Evolutionary conservation across 2,888 invertebrate genomes (phyloP), one percentile per base, ranked within the genome.

Genomic region (Lithosia quadra): DNA sequence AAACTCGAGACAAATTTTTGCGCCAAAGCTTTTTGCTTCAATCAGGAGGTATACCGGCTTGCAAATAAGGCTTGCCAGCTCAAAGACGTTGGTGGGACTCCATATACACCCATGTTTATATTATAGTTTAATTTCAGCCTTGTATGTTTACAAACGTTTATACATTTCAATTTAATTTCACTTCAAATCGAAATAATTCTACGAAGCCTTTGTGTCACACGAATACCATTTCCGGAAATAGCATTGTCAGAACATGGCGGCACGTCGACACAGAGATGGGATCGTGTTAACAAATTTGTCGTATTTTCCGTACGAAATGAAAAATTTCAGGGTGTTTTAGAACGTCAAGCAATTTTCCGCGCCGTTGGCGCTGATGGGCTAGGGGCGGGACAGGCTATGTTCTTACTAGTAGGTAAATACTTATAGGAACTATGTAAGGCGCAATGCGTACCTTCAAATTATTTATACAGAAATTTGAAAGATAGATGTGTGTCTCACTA

Each of bases 321-420:
- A 72, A 75, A 79, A 78, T 61, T 65, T 67, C 67, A 66, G 62
- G 71, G 57, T 73, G 69, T 79, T 81, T 76, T 73, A 76, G 74
- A 72, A 68, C 65, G 67, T 63, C 78, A 65, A 79, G 68, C 67
- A 72, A 80, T 83, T 82, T 82, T 75, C 78, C 75, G 73, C 71
- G 63, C 65, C 70, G 67, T 65, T 73, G 71, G 33, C 22, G 43
- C 2, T 21, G 70, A 66, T 43, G 68, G 55, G 18, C 68, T 72
- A 63, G 68, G 68, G 57, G 61, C 61, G 33, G 60, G 75, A 69
- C 2, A 78, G 2, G n/a, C n/a, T 53, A 49, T n/a, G 24, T 15
- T 49, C 0, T 33, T 62, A 62, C 49, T 11, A n/a, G 43, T 1
- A 33, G 49, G n/a, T 22, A 4, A 21, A 13, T 60, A 22, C 21